phyloP scores from a whole-genome alignment of 1,140 invertebrate species.

The Drosophila sucinea region DNA sequence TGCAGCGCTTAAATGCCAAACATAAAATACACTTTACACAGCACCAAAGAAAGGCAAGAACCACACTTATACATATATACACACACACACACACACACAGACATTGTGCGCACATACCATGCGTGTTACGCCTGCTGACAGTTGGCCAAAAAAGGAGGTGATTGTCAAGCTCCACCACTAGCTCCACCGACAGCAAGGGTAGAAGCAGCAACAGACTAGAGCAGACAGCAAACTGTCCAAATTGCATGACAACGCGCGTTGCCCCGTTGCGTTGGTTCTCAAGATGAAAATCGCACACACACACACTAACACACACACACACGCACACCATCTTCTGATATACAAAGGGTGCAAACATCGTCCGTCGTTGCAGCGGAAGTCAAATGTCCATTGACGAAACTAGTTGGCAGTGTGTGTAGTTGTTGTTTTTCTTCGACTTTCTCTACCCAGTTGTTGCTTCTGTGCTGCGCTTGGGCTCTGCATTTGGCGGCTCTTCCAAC shows the following conservation, averaged over 20 bases:
- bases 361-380: conserved; percentile 61
- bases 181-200: conserved; percentile 30
- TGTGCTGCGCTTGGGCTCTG: conserved; percentile 23
- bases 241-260: conserved; percentile 72
- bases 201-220: conserved; percentile 19
- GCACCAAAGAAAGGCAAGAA: conserved; percentile 41
- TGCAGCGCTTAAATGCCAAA: conserved; percentile 77
- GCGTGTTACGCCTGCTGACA: conserved; percentile 37
- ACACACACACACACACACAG: conserved; percentile 20
- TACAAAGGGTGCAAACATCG: conserved; percentile 44
- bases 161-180: conserved; percentile 35
- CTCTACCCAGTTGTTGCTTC: conserved; percentile 23
- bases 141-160: conserved; percentile 55
- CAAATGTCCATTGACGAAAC: conserved; percentile 60
- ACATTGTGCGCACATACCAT: conserved; percentile 4
- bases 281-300: conserved; percentile 51
- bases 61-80: conserved; percentile 19
- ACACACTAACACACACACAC: conserved; percentile 19
- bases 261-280: conserved; percentile 28
- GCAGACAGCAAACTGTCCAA: conserved; percentile 45
- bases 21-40: conserved; percentile 65
- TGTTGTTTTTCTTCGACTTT: conserved; percentile 30
- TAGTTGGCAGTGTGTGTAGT: conserved; percentile 20
- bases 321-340: conserved; percentile 9
- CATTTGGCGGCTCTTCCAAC: conserved; percentile 51